Conservation (phyloP, 1,140 invertebrate species). For the Lerema accius region DNA sequence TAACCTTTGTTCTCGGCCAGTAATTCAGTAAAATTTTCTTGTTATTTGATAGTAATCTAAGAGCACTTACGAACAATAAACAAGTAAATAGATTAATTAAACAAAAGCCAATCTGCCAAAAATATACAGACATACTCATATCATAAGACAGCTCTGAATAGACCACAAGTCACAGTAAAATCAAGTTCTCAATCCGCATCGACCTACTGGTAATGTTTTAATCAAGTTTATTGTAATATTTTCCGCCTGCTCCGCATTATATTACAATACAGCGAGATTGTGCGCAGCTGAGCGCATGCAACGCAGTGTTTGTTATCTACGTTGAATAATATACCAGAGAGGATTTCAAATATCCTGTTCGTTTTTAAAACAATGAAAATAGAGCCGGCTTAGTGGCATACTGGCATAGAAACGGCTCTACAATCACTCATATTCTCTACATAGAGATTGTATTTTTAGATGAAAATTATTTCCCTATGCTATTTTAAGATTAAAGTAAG, state of each 20-base stretch:
- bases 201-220: background rate
- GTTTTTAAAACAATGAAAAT: constrained; percentile 6
- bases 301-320: constrained; percentile 10
- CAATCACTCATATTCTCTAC: constrained; percentile 1
- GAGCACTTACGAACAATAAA: too few relatives aligned
- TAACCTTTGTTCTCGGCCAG: too few relatives aligned
- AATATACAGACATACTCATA: too few relatives aligned
- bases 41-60: too few relatives aligned
- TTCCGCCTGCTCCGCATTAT: background rate
- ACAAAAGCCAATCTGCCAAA: too few relatives aligned
- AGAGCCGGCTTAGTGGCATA: constrained; percentile 3
- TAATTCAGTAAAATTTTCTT: too few relatives aligned
- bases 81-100: too few relatives aligned
- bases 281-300: constrained; percentile 6
- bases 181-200: too few relatives aligned
- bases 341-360: constrained; percentile 17
- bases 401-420: constrained; percentile 3
- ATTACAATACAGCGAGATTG: constrained; percentile 6
- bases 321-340: constrained; percentile 10
- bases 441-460: constrained; percentile 1
- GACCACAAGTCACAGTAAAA: too few relatives aligned
- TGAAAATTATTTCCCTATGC: too few relatives aligned
- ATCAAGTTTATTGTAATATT: background rate
- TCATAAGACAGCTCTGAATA: too few relatives aligned
- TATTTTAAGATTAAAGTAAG: too few relatives aligned